These are phyloP conservation scores for Dunckerocampus dactyliophorus DNA, from an alignment of 2,113 vertebrate species.

Conservation along the genomic window DNA sequence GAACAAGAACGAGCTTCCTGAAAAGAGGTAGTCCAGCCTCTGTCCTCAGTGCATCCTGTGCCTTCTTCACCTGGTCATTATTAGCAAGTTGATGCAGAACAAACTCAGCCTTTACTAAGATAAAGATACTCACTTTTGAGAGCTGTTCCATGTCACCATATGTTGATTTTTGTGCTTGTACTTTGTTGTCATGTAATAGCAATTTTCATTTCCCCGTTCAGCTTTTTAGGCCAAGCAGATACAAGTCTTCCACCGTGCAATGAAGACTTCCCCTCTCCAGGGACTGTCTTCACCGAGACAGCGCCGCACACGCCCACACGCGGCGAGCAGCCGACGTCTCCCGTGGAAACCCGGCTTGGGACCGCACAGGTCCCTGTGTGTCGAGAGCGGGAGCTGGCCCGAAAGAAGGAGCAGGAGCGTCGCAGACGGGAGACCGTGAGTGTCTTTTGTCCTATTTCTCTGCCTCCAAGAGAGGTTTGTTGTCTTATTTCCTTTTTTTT, in stretches of 20 bases:
- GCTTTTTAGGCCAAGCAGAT: slow-evolving; percentile 29
- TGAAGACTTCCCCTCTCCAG: slow-evolving; percentile 28
- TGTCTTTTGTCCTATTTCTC: slow-evolving; percentile 11
- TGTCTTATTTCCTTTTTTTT: not conserved
- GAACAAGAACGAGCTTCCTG: slow-evolving; percentile 39
- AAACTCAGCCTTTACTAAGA: no score
- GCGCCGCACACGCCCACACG: slow-evolving; percentile 35
- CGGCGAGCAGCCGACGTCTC: slow-evolving; percentile 25
- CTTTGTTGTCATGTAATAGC: not conserved
- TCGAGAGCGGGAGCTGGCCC: slow-evolving; percentile 77
- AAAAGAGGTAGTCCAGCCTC: slow-evolving; percentile 52
- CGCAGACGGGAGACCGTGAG: slow-evolving; percentile 85
- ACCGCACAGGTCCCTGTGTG: slow-evolving; percentile 35
- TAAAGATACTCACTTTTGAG: no score
- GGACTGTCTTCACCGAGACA: slow-evolving; percentile 32
- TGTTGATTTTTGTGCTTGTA: no score
- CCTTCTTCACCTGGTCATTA: not conserved
- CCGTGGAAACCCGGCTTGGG: slow-evolving; percentile 31
- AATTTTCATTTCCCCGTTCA: slow-evolving; percentile 8
- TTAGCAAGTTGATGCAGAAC: no score
- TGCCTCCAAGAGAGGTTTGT: no score
- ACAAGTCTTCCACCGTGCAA: slow-evolving; percentile 8
- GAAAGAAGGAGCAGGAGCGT: slow-evolving; percentile 84
- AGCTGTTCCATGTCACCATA: no score
- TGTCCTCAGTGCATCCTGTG: not conserved